Base-by-base conservation (phyloP, 2,888 invertebrate genomes). In the Hemicrepidius hirtus region DNA sequence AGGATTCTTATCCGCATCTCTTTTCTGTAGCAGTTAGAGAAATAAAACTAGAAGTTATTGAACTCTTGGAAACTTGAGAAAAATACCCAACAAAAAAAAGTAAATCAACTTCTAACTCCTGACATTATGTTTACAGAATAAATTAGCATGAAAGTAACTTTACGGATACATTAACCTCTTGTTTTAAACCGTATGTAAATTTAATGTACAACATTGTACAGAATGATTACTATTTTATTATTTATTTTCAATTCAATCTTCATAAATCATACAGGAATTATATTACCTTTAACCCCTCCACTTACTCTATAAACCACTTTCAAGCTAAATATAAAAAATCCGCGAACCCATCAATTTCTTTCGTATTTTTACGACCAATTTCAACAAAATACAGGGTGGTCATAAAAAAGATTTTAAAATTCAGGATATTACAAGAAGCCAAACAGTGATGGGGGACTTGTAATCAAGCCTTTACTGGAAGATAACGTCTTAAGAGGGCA, bases 381-480 rank as follows among this genome's bases (percentile, higher is more conserved):
- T 32, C 9, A 9, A 1, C 32, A 32, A 32, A 32, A 32, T 32
- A 32, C 32, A 32, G 32, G 32, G 32, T 32, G 32, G 7, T 9
- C 4, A 49, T n/a, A 49, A 28, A 35, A 5, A 0, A 18, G 10
- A 40, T 37, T 18, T 40, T 13, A 28, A 3, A 40, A 21, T 37
- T 20, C 40, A 40, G 37, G 59, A 40, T 40, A 59, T 41, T 41
- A 49, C 63, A 49, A 49, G 35, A 44, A 67, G 67, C 13, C 10
- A 44, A 59, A 59, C 16, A 35, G 28, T 35, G 46, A 20, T 35
- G 44, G 57, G 57, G 40, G 57, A 35, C 13, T 68, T 68, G 40
- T 53, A 68, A 62, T 68, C 37, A 62, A 68, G 62, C 41, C 35
- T 53, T 68, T 62, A 53, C 49, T 62, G 62, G 12, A 46, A 68